Percentiles rank a stretch among this genome's conserved stretches.
Evolutionary conservation across 2,113 vertebrate genomes (phyloP).

Genomic region (Nycticorax nycticorax): DNA sequence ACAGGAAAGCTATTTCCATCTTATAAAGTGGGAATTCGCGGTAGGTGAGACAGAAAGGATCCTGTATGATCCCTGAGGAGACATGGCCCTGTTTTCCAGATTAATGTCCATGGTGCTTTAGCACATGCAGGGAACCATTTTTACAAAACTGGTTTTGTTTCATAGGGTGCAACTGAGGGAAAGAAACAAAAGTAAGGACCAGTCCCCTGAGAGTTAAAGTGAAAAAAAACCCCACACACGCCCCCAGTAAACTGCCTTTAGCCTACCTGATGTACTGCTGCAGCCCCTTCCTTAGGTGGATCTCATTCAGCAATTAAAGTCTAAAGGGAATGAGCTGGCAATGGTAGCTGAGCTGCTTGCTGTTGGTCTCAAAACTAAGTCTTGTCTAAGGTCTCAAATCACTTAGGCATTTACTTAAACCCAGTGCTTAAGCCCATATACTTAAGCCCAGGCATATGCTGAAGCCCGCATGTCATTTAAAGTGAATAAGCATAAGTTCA

Average conservation of each 20-base stretch:
- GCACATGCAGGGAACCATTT: background rate
- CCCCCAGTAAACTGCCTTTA: background rate
- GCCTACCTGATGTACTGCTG: background rate
- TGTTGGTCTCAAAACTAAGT: background rate
- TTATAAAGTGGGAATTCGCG: background rate
- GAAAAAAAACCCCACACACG: too few relatives aligned
- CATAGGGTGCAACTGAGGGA: background rate
- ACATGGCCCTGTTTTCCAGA: background rate
- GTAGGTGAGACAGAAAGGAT: background rate
- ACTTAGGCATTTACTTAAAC: background rate
- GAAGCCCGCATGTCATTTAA: background rate
- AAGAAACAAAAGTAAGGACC: background rate
- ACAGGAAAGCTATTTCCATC: constrained; percentile 44
- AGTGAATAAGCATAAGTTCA: background rate
- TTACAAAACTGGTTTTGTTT: background rate
- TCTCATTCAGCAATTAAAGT: background rate
- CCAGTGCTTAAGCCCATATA: background rate
- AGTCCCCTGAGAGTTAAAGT: fast-evolving
- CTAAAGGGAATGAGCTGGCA: background rate
- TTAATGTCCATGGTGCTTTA: background rate
- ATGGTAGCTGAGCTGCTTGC: background rate
- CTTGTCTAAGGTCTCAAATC: background rate
- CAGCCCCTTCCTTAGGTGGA: background rate
- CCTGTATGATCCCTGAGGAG: background rate
- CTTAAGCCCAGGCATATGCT: background rate